A percentile compares a stretch with the other conserved stretches of the same genome.
phyloP scores from a whole-genome alignment of 92 coral and sea anemone genomes.

The Epizoanthus illoricatus region DNA sequence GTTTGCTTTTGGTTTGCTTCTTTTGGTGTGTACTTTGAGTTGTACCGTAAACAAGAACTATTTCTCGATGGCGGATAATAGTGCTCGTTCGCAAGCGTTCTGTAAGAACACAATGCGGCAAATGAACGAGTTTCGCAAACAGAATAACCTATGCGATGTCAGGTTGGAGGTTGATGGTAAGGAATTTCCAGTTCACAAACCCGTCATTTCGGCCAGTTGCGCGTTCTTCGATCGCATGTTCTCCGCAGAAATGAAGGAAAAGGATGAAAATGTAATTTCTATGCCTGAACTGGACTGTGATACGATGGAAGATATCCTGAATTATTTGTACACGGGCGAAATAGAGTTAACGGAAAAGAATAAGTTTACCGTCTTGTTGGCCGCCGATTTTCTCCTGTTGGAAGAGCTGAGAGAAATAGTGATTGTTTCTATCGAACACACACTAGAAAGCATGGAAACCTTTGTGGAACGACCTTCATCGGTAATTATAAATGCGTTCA shows the following conservation, averaged over 20 bases:
- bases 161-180: conserved; percentile 5
- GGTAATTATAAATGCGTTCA: not conserved
- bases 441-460: not conserved
- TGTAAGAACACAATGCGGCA: not conserved
- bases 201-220: not conserved
- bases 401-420: not conserved
- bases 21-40: not conserved
- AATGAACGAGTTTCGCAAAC: conserved; percentile 18
- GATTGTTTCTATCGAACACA: not conserved
- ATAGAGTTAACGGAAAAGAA: not conserved
- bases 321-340: conserved; percentile 11
- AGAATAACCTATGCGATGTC: conserved; percentile 2
- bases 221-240: conserved; percentile 1
- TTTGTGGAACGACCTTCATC: not conserved
- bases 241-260: conserved; percentile 2
- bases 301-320: conserved; percentile 10
- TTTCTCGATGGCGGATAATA: not conserved
- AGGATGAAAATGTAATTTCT: not conserved
- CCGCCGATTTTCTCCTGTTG: conserved; percentile 5
- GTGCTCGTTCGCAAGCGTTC: not conserved
- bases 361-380: not conserved
- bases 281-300: conserved; percentile 6
- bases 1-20: not conserved
- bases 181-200: conserved; percentile 1
- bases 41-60: not conserved